Evolutionary conservation across 2,113 vertebrate species (phyloP).

Genomic region (Ginglymostoma cirratum): DNA sequence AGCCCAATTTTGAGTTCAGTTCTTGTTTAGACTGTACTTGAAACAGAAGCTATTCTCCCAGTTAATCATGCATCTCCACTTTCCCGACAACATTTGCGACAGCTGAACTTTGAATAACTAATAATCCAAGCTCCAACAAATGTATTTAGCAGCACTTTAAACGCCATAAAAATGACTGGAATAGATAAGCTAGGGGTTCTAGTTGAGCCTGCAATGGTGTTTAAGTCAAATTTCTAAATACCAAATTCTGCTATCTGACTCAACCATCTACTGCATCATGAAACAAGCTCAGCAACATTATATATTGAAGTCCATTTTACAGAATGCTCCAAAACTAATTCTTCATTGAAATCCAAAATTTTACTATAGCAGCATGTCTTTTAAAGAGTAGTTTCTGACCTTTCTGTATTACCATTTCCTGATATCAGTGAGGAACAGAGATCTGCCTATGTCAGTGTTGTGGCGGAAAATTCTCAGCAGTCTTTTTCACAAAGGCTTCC

Average conservation of each 20-base stretch:
- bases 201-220: not conserved
- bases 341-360: slow-evolving; percentile 42
- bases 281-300: not conserved
- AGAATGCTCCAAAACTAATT: not conserved
- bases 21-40: not conserved
- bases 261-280: not conserved
- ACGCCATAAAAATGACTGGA: not conserved
- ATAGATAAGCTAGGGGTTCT: not conserved
- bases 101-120: not conserved
- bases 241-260: not conserved
- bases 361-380: slow-evolving; percentile 10
- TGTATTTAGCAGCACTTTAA: not conserved
- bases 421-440: slow-evolving; percentile 28
- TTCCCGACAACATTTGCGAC: not conserved
- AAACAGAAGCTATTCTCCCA: not conserved
- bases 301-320: slow-evolving; percentile 8
- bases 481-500: slow-evolving; percentile 48
- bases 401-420: slow-evolving; percentile 38
- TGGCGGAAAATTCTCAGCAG: slow-evolving; percentile 33
- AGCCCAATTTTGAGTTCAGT: not conserved
- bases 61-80: not conserved
- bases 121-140: not conserved
- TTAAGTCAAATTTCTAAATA: not conserved
- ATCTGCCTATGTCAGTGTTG: not conserved
- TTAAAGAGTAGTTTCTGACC: slow-evolving; percentile 42